These are phyloP conservation scores for Agrotis exclamationis DNA, from an alignment of 2,888 invertebrate species.

Conservation along the genomic window DNA sequence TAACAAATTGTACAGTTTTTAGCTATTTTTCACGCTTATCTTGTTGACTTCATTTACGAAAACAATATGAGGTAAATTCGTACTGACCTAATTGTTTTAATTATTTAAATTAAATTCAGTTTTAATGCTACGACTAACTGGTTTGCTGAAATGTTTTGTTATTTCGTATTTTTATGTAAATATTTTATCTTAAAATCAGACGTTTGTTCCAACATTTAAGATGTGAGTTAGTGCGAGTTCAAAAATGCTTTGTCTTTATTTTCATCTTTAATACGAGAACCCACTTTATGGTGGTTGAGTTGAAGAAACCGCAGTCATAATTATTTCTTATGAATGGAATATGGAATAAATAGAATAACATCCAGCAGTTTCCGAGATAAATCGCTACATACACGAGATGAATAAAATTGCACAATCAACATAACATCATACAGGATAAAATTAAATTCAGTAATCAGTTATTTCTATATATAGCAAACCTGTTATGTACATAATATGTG, in stretches of 20 bases:
- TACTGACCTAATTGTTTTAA: constrained; percentile 17
- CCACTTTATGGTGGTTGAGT: no score
- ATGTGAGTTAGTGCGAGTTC: no score
- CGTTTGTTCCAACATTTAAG: not conserved
- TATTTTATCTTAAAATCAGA: no score
- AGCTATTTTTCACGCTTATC: constrained; percentile 40
- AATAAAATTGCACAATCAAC: not conserved
- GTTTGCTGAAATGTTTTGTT: not conserved
- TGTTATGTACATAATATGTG: not conserved
- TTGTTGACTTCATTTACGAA: constrained; percentile 23
- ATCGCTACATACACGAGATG: not conserved
- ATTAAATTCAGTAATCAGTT: not conserved
- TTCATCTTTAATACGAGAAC: no score
- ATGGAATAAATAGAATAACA: not conserved
- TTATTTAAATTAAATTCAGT: constrained; percentile 7
- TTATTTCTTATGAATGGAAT: no score
- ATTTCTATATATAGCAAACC: constrained; percentile 21
- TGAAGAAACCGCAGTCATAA: no score
- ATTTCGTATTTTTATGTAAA: no score
- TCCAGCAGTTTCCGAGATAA: not conserved
- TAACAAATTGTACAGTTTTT: constrained; percentile 29
- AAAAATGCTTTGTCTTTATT: no score
- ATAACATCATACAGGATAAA: not conserved
- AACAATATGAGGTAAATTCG: constrained; percentile 26
- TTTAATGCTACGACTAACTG: not conserved